phyloP scores from a whole-genome alignment of 2,888 invertebrate species.

The Cotesia congregata region DNA sequence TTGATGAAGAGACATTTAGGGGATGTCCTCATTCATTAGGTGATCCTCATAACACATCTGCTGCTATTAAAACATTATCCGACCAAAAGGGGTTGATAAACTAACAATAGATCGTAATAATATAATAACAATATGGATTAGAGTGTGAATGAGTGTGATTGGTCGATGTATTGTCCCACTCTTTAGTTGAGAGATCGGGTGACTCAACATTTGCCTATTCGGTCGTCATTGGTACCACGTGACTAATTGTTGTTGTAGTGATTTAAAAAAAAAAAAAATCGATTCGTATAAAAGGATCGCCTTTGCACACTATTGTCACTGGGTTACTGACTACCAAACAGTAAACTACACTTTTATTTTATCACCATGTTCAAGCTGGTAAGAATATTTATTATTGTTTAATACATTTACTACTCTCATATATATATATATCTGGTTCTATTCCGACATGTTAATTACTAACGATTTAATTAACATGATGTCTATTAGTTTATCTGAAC shows the following conservation, averaged over 20 bases:
- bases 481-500: not conserved
- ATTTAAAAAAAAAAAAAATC: slow-evolving; percentile 60
- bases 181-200: slow-evolving; percentile 53
- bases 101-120: not conserved
- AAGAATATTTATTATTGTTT: slow-evolving; percentile 50
- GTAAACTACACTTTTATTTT: slow-evolving; percentile 59
- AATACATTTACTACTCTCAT: not conserved
- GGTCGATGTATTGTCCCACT: slow-evolving; percentile 46
- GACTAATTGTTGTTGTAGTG: slow-evolving; percentile 50
- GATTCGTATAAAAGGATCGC: slow-evolving; percentile 63
- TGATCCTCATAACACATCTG: not conserved
- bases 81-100: slow-evolving; percentile 44
- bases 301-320: slow-evolving; percentile 54
- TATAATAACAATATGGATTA: slow-evolving; percentile 28
- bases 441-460: slow-evolving; percentile 2
- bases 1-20: not conserved
- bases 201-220: slow-evolving; percentile 59
- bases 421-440: too few species aligned
- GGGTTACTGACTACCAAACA: slow-evolving; percentile 63
- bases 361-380: slow-evolving; percentile 70
- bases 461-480: not conserved
- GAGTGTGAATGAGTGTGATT: slow-evolving; percentile 53
- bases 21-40: not conserved
- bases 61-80: slow-evolving; percentile 3
- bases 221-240: slow-evolving; percentile 59